phyloP scores from a whole-genome alignment of 2,888 invertebrate genomes.

The Tinea trinotella region DNA sequence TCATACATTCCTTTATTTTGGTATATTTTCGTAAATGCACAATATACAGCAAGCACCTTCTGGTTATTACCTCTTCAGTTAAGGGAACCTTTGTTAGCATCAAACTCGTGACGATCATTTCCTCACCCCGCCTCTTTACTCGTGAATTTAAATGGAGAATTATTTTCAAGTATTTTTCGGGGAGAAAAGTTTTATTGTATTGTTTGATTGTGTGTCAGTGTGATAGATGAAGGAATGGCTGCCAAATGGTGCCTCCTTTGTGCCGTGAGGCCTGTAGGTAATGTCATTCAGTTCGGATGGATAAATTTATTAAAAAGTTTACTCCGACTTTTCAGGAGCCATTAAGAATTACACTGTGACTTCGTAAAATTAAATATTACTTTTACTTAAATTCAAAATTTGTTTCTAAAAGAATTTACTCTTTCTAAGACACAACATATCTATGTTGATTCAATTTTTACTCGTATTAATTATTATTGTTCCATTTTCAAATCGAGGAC shows the following conservation, averaged over 20 bases:
- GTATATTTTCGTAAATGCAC: slow-evolving; percentile 44
- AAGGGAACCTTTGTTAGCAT: slow-evolving; percentile 55
- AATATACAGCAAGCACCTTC: slow-evolving; percentile 47
- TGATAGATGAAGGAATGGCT: slow-evolving; percentile 64
- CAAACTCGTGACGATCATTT: slow-evolving; percentile 27
- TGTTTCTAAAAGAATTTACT: not conserved
- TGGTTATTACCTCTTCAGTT: slow-evolving; percentile 46
- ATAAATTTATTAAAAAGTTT: slow-evolving; percentile 66
- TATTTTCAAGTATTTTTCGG: slow-evolving; percentile 71
- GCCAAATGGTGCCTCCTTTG: slow-evolving; percentile 56
- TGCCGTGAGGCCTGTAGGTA: slow-evolving; percentile 45
- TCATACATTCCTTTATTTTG: slow-evolving; percentile 27
- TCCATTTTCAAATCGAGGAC: too few species aligned
- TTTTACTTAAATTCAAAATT: not conserved
- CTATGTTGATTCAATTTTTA: too few species aligned
- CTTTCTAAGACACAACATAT: too few species aligned
- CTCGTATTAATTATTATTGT: too few species aligned
- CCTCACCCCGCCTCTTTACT: slow-evolving; percentile 36
- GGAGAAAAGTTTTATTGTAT: slow-evolving; percentile 70
- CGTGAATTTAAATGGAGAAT: slow-evolving; percentile 71
- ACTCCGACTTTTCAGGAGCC: slow-evolving; percentile 20
- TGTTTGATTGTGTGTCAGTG: slow-evolving; percentile 71
- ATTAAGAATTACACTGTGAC: slow-evolving; percentile 4
- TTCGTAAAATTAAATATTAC: not conserved
- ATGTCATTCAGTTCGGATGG: slow-evolving; percentile 48